A percentile compares a stretch with the other conserved stretches of the same genome.
Evolutionary conservation across 2,888 invertebrate genomes (phyloP).

Genomic region (Lymantria monacha): DNA sequence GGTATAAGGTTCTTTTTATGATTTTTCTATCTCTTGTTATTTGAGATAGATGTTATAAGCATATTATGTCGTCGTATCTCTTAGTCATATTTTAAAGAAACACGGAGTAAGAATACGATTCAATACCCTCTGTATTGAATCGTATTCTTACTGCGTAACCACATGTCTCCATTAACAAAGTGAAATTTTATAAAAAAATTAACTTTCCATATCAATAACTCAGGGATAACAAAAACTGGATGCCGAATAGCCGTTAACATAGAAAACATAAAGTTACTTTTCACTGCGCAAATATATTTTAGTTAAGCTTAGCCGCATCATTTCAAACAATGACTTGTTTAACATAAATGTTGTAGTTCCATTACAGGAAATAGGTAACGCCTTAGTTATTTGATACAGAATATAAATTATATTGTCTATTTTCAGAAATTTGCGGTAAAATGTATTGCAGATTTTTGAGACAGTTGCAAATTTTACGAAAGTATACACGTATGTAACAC

Average conservation of each 20-base stretch:
- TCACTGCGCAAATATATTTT: conserved; percentile 2
- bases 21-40: no score
- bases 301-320: conserved; percentile 34
- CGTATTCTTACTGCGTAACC: no score
- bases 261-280: conserved; percentile 1
- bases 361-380: conserved; percentile 36
- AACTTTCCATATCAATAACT: neutral
- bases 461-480: no score
- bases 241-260: neutral
- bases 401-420: conserved; percentile 7
- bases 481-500: no score
- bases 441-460: neutral
- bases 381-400: conserved; percentile 25
- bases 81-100: no score
- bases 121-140: no score
- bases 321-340: conserved; percentile 45
- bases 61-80: no score
- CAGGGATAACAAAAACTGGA: neutral
- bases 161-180: no score
- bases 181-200: no score
- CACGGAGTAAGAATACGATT: no score
- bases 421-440: conserved; percentile 1
- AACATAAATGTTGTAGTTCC: conserved; percentile 8
- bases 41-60: no score
- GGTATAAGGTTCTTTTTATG: no score